Evolutionary conservation across 2,113 vertebrate species (phyloP).

Genomic region (Hyperopisus bebe): DNA sequence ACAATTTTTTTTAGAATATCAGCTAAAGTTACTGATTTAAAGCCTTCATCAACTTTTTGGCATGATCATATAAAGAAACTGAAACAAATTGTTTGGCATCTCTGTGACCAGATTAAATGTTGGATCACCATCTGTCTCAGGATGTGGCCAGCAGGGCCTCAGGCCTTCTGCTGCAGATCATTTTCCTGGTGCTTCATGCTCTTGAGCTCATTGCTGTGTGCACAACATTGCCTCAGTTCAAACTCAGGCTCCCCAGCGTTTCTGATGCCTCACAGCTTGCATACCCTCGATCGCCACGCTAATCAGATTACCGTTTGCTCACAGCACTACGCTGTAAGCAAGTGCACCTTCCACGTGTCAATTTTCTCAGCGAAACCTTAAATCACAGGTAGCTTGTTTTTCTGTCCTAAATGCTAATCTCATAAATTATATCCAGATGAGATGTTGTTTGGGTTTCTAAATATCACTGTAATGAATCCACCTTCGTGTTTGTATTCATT

Average conservation of each 20-base stretch:
- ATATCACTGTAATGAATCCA: not conserved
- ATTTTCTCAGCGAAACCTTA: not conserved
- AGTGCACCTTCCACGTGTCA: not conserved
- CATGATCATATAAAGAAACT: not conserved
- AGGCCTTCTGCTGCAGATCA: not conserved
- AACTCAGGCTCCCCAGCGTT: not conserved
- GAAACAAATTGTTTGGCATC: not conserved
- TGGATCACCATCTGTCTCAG: not conserved
- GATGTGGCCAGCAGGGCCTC: not conserved
- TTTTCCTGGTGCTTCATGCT: not conserved
- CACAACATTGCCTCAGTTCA: not conserved
- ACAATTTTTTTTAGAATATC: not conserved
- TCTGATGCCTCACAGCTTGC: not conserved
- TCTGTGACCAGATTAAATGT: not conserved
- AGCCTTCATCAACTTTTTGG: not conserved
- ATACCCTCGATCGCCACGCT: not conserved
- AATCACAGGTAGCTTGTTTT: constrained; percentile 1
- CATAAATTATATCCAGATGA: not conserved
- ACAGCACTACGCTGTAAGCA: not conserved
- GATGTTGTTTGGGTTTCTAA: not conserved
- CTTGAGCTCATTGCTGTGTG: not conserved
- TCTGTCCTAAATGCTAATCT: not conserved
- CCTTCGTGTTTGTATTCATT: not conserved
- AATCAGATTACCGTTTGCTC: not conserved
- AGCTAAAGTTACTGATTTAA: not conserved